Evolutionary conservation across 2,797 vertebrate species (phyloP).

Genomic region (Enteromius treurensis): DNA sequence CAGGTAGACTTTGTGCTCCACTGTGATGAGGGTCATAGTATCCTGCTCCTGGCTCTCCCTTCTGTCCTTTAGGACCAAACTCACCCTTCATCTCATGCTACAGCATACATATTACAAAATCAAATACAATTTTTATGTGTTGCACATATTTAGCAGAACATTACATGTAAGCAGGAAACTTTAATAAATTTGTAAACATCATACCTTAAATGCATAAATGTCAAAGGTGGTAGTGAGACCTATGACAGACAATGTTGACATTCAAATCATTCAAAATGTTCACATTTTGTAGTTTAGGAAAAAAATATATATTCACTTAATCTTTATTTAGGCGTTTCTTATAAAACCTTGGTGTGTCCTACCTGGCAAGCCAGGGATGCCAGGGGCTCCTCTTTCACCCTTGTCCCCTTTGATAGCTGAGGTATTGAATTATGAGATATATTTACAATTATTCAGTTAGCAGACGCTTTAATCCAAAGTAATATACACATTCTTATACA

Average conservation of each 20-base stretch:
- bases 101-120: constrained; percentile 4
- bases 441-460: constrained; percentile 1
- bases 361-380: constrained; percentile 84
- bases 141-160: neutral
- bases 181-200: neutral
- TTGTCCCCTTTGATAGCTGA: constrained; percentile 84
- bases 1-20: constrained; percentile 71
- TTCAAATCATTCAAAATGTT: constrained; percentile 20
- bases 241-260: constrained; percentile 41
- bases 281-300: neutral
- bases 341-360: constrained; percentile 13
- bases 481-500: neutral
- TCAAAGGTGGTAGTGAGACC: constrained; percentile 67
- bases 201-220: constrained; percentile 71
- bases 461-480: neutral
- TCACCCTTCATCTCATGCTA: constrained; percentile 84
- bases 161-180: neutral
- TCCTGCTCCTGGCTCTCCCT: constrained; percentile 82
- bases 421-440: neutral
- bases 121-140: neutral
- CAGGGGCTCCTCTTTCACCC: constrained; percentile 80
- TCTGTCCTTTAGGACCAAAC: constrained; percentile 82
- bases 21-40: constrained; percentile 75
- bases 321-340: neutral
- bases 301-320: neutral